Percentiles rank a stretch among this genome's conserved stretches.
phyloP scores from a whole-genome alignment of 1,140 invertebrate genomes.

The Pectinophora gossypiella region DNA sequence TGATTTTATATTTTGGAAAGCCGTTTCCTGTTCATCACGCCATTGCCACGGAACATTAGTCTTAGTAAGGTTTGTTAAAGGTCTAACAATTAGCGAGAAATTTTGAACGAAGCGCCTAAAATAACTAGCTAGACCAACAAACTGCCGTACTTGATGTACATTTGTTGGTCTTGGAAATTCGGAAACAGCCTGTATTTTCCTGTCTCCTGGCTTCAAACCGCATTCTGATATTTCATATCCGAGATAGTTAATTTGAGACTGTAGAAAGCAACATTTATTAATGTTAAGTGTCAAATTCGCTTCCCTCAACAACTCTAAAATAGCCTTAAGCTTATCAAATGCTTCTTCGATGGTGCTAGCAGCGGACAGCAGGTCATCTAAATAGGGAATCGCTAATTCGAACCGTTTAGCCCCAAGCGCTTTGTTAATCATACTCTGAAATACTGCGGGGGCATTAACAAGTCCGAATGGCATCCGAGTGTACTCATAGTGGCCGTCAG shows the following conservation, averaged over 20 bases:
- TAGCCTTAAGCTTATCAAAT: conserved; percentile 11
- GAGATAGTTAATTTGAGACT: conserved; percentile 1
- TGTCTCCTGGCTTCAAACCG: conserved; percentile 2
- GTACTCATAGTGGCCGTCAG: conserved; percentile 19
- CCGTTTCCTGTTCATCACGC: conserved; percentile 26
- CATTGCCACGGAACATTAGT: conserved; percentile 33
- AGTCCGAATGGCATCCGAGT: conserved; percentile 10
- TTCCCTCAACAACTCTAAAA: background rate
- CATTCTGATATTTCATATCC: conserved; percentile 9
- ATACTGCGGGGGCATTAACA: conserved; percentile 6
- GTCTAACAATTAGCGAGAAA: conserved; percentile 28
- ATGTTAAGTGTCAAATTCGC: conserved; percentile 5
- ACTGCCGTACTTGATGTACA: conserved; percentile 8
- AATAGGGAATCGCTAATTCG: conserved; percentile 18
- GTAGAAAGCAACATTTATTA: conserved; percentile 10
- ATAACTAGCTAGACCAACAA: conserved; percentile 25
- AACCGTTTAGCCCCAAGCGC: conserved; percentile 6
- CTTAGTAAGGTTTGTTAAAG: conserved; percentile 30
- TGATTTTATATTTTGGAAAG: conserved; percentile 7
- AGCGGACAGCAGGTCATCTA: conserved; percentile 26
- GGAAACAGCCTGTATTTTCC: conserved; percentile 9
- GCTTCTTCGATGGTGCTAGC: conserved; percentile 24
- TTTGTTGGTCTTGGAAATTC: conserved; percentile 10
- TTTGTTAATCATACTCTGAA: conserved; percentile 22
- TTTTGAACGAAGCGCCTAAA: conserved; percentile 32